phyloP scores from a whole-genome alignment of 1,140 invertebrate genomes.

The Pristionchus pacificus region DNA sequence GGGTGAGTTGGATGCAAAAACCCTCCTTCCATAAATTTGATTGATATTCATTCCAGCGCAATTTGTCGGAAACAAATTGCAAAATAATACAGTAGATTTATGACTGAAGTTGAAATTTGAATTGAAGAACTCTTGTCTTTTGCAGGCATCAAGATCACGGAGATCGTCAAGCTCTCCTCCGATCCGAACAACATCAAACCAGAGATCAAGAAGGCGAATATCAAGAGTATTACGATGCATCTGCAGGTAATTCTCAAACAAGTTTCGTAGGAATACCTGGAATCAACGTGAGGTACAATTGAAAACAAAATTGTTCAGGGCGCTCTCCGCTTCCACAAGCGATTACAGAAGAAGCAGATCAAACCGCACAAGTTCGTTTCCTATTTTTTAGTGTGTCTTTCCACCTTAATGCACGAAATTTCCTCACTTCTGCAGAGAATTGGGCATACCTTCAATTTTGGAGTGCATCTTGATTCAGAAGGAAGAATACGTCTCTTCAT shows the following conservation, averaged over 20 bases:
- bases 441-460: no score
- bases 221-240: conserved; percentile 34
- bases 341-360: conserved; percentile 40
- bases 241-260: conserved; percentile 13
- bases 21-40: no score
- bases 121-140: conserved; percentile 1
- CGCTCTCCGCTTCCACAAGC: conserved; percentile 35
- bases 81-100: no score
- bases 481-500: no score
- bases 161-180: conserved; percentile 36
- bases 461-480: no score
- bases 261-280: not conserved
- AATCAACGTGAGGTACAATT: not conserved
- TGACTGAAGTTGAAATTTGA: not conserved
- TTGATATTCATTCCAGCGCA: not conserved
- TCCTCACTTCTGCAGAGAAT: no score
- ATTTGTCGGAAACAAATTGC: not conserved
- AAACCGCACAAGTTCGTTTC: conserved; percentile 21
- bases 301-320: conserved; percentile 18
- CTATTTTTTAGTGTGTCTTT: no score
- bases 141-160: conserved; percentile 40
- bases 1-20: conserved; percentile 37
- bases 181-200: conserved; percentile 42
- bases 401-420: no score
- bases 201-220: conserved; percentile 39